phyloP scores from a whole-genome alignment of 2,113 vertebrate species.

The Chroicocephalus ridibundus region DNA sequence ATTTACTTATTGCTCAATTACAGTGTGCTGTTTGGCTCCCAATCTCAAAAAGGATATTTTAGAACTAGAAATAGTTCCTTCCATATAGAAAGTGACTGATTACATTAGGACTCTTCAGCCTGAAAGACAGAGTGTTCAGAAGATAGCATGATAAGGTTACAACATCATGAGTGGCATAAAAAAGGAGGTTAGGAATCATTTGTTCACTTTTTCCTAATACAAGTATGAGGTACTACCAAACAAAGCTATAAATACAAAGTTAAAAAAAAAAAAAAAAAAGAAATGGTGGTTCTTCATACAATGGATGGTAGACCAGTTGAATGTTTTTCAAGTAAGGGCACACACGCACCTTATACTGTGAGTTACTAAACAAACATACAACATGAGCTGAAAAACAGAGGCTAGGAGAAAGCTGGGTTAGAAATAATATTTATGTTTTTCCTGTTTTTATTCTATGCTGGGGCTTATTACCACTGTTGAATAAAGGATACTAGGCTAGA shows the following conservation, averaged over 20 bases:
- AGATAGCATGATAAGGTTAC: background rate
- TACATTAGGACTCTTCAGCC: background rate
- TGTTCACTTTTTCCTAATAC: background rate
- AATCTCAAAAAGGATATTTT: background rate
- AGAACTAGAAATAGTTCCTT: background rate
- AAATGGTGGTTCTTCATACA: background rate
- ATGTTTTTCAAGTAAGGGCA: background rate
- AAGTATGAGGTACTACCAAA: background rate
- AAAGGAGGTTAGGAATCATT: background rate
- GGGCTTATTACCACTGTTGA: background rate
- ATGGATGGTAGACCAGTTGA: background rate
- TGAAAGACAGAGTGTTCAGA: background rate
- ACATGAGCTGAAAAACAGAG: background rate
- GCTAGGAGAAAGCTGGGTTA: background rate
- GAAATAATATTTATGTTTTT: background rate
- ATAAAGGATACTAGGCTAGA: background rate
- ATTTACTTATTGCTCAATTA: background rate
- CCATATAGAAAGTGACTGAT: background rate
- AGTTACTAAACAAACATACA: background rate
- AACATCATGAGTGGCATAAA: background rate
- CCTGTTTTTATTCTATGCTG: background rate
- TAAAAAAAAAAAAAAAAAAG: background rate
- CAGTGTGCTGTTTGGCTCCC: background rate
- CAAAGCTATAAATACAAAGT: background rate
- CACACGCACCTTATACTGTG: background rate